Base-by-base conservation (phyloP, 2,797 vertebrate genomes). In the Acanthurus lineatus region DNA sequence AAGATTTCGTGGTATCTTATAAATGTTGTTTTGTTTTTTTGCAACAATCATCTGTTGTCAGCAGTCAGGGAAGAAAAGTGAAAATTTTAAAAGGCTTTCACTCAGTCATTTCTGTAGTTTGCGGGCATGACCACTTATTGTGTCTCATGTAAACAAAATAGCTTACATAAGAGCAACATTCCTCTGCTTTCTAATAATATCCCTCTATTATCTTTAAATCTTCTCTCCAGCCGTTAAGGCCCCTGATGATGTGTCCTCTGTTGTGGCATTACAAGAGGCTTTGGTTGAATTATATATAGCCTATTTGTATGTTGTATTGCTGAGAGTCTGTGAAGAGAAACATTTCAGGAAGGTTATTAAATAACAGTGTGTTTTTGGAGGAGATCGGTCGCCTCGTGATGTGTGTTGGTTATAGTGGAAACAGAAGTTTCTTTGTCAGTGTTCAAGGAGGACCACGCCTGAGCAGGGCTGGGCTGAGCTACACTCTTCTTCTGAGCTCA, bases 401-500 rank as follows among this genome's bases (percentile, higher is more conserved):
- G 87, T 80, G 88, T 89, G 89, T 86, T 89, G 84, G 86, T 90
- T 88, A 83, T 86, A 85, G 84, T 88, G 83, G 80, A 91, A 91
- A 96, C 95, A 96, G 90, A 91, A 84, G 88, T 85, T 87, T 91
- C 93, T 94, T 95, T 95, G 95, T 95, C 77, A 68, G 67, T 59
- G 76, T 78, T 80, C 14, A 28, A 66, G 71, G 71, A 87, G 84
- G 64, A 79, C 65, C 81, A 40, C 65, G 52, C 63, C 73, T 67
- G 69, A 40, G 79, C 72, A 49, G 45, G 52, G 81, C 58, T 61
- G 80, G 64, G 77, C 22, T 63, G 73, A 45, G 59, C 57, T 32
- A 38, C 7, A 8, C 49, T 76, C 48, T 51, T 83, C 63, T 82
- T 74, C 84, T 84, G 63, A 51, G 86, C 81, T 82, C 32, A 22